These are phyloP conservation scores for Tachysurus vachellii DNA, from an alignment of 2,113 vertebrate species.

Conservation along the genomic window DNA sequence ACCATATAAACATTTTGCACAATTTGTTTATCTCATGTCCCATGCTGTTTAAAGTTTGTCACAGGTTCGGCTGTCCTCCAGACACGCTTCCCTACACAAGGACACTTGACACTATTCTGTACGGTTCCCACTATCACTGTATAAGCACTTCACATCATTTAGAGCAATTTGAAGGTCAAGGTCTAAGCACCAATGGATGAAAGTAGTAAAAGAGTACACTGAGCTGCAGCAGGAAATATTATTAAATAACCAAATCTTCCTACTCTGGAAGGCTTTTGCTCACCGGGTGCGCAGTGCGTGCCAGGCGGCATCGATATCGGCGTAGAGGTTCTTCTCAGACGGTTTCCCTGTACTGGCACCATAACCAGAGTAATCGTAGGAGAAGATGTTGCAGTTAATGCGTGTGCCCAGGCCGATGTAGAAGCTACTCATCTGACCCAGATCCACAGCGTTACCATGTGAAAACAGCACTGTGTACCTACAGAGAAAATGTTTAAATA, in stretches of 20 bases:
- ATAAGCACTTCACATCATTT: not conserved
- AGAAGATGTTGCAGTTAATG: slow-evolving; percentile 98
- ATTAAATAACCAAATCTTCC: not conserved
- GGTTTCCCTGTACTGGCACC: slow-evolving; percentile 91
- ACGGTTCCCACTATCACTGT: not conserved
- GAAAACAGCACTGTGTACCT: slow-evolving; percentile 98
- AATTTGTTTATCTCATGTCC: not conserved
- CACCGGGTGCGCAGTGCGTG: slow-evolving; percentile 92
- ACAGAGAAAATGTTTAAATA: slow-evolving; percentile 7
- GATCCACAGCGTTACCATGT: slow-evolving; percentile 93
- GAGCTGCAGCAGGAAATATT: not conserved
- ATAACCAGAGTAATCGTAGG: slow-evolving; percentile 97
- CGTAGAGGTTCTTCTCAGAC: slow-evolving; percentile 95
- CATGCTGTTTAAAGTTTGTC: not conserved
- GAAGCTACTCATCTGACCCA: slow-evolving; percentile 99
- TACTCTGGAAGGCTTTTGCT: not conserved
- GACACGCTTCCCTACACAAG: too few species aligned
- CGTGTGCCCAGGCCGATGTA: slow-evolving; percentile 94
- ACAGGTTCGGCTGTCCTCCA: not conserved
- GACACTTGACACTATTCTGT: not conserved
- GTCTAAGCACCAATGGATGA: not conserved
- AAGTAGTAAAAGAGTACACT: not conserved
- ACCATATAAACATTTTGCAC: not conserved
- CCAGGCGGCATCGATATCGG: slow-evolving; percentile 95
- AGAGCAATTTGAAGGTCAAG: not conserved